These are phyloP conservation scores for Eilema caniola DNA, from an alignment of 2,888 invertebrate genomes.

Conservation along the genomic window DNA sequence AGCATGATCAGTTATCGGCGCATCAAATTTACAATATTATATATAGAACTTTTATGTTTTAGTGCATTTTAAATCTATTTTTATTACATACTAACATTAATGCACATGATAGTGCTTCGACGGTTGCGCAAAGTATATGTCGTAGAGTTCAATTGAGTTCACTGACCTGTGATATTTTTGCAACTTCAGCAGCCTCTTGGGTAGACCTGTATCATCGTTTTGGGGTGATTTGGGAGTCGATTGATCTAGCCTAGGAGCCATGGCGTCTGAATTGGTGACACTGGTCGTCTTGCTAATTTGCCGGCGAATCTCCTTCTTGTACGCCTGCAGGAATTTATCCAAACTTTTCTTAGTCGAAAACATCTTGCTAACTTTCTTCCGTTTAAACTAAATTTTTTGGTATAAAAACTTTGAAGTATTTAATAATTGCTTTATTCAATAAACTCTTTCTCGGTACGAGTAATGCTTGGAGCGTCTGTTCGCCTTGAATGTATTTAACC, in stretches of 20 bases:
- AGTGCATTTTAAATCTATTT: constrained; percentile 35
- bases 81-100: constrained; percentile 37
- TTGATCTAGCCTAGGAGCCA: constrained; percentile 83
- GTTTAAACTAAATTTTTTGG: constrained; percentile 25
- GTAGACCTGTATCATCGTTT: constrained; percentile 73
- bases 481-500: constrained; percentile 67
- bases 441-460: constrained; percentile 39
- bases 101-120: constrained; percentile 54
- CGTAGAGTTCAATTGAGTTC: constrained; percentile 68
- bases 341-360: constrained; percentile 77
- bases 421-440: constrained; percentile 52
- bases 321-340: constrained; percentile 74
- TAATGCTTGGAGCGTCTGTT: constrained; percentile 60
- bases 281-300: constrained; percentile 88
- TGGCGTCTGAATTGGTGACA: constrained; percentile 87
- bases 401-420: constrained; percentile 29
- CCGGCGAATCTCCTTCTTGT: constrained; percentile 80
- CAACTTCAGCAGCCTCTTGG: constrained; percentile 83
- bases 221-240: constrained; percentile 65
- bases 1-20: constrained; percentile 38
- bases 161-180: constrained; percentile 88
- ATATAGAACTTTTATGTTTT: constrained; percentile 14
- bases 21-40: constrained; percentile 28
- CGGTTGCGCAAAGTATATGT: constrained; percentile 67
- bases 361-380: constrained; percentile 61